Conservation (phyloP, 2,113 vertebrate species). For the Tupaia tana region DNA sequence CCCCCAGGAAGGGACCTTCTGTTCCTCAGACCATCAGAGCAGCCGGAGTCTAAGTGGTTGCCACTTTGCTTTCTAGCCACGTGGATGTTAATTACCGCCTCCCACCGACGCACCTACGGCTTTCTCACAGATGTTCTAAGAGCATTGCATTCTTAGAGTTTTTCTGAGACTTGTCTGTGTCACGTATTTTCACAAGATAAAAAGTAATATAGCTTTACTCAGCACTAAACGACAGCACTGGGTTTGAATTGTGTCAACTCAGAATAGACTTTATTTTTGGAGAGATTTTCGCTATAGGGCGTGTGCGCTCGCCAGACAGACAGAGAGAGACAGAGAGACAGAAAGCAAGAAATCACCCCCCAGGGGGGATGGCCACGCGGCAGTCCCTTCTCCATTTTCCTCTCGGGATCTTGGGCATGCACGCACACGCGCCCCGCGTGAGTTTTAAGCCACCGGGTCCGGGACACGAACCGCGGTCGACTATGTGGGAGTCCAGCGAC, state of each 20-base stretch:
- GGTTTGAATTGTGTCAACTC: background rate
- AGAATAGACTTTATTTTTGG: background rate
- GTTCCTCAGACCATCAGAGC: background rate
- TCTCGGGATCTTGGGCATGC: no score
- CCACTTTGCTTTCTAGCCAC: background rate
- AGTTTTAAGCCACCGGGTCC: no score
- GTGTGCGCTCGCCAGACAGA: no score
- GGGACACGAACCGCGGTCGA: no score
- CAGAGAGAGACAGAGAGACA: no score
- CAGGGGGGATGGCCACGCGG: no score
- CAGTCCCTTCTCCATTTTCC: no score
- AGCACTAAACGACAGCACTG: background rate
- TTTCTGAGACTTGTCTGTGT: background rate
- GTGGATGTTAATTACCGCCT: background rate
- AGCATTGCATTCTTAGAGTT: background rate
- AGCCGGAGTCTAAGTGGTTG: background rate
- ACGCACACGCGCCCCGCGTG: no score
- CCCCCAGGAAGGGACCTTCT: no score
- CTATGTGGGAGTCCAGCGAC: no score
- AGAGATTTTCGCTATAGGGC: no score
- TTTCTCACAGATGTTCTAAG: background rate
- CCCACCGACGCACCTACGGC: background rate
- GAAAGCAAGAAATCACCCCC: no score
- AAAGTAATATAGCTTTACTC: background rate
- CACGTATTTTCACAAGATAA: background rate